Conservation (phyloP, 2,888 invertebrate species). For the Peribatodes rhomboidaria region DNA sequence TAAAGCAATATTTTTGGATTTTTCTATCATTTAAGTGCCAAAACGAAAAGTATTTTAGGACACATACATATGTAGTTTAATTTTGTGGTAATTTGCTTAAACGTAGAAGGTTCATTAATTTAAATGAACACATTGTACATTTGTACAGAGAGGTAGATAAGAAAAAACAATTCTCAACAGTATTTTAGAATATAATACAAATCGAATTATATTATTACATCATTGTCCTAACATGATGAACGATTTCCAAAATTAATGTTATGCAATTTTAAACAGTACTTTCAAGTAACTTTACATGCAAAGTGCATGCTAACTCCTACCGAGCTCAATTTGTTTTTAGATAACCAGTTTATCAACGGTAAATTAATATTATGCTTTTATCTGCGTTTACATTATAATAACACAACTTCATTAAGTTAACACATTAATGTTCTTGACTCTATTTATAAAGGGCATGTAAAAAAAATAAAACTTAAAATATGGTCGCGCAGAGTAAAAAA, state of each 20-base stretch:
- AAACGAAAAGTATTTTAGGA: too few species aligned
- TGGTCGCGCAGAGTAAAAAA: background rate
- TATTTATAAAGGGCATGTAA: background rate
- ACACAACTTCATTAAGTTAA: slow-evolving; percentile 1
- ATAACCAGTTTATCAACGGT: slow-evolving; percentile 28
- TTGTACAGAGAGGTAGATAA: too few species aligned
- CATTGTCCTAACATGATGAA: too few species aligned
- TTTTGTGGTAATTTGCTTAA: too few species aligned
- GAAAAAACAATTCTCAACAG: too few species aligned
- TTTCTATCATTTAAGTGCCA: too few species aligned
- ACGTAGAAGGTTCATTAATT: too few species aligned
- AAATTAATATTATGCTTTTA: slow-evolving; percentile 24
- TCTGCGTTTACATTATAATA: slow-evolving; percentile 14
- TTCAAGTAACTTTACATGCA: slow-evolving; percentile 21
- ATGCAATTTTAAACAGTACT: slow-evolving; percentile 2
- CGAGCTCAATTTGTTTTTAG: slow-evolving; percentile 30
- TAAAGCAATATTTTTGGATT: background rate
- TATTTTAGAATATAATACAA: too few species aligned
- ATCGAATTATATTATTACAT: too few species aligned
- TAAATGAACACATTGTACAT: too few species aligned
- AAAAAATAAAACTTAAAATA: background rate
- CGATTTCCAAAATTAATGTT: too few species aligned
- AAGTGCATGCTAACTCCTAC: slow-evolving; percentile 20
- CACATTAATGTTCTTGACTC: background rate
- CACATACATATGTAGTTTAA: too few species aligned